Base-by-base conservation (phyloP, 2,113 vertebrate genomes). In the Heptranchias perlo region DNA sequence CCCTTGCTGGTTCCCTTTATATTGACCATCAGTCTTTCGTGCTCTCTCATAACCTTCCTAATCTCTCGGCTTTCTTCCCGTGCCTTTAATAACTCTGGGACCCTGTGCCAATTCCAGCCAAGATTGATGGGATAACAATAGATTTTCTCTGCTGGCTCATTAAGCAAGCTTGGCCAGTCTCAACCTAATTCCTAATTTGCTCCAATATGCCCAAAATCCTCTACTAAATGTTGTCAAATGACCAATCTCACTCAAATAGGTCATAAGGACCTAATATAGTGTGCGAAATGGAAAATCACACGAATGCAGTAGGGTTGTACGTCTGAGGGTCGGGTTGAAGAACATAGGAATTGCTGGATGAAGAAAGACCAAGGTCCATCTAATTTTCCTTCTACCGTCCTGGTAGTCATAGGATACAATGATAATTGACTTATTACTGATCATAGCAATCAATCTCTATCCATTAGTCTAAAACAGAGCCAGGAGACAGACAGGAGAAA, bases 121-220 rank as follows among this genome's bases (percentile, higher is more conserved):
- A 62, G 89, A 93, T 93, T 93, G 89, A 93, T 39, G 18, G 16
- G 58, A 93, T 93, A 64, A 93, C 62, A 93, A 93, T 93, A 93
- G 89, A 93, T 62, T 64, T 93, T 93, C 89, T 93, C 89, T 93
- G 89, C 8, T 93, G 89, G 89, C 89, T 64, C 89, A 62, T 93
- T 93, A 93, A 87, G 13, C 84, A 87, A 87, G 58, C 89, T 93
- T 93, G 89, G 58, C 89, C 61, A 62, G 58, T 62, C 87, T 18
- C 28, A 91, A 61, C 54, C 89, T 62, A 93, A 93, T 93, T 62
- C 89, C 58, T 93, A 93, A 93, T 93, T 93, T 93, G 89, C 31
- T 62, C 89, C 89, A 93, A n/a, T 93, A 58, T 93, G 89, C 58
- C 64, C 35, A 21, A n/a, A 93, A 64, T 82, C 8, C 76, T 82